Percentiles rank a stretch among this genome's conserved stretches.
Evolutionary conservation across 2,113 vertebrate species (phyloP).

Genomic region (Poicephalus meyeri): DNA sequence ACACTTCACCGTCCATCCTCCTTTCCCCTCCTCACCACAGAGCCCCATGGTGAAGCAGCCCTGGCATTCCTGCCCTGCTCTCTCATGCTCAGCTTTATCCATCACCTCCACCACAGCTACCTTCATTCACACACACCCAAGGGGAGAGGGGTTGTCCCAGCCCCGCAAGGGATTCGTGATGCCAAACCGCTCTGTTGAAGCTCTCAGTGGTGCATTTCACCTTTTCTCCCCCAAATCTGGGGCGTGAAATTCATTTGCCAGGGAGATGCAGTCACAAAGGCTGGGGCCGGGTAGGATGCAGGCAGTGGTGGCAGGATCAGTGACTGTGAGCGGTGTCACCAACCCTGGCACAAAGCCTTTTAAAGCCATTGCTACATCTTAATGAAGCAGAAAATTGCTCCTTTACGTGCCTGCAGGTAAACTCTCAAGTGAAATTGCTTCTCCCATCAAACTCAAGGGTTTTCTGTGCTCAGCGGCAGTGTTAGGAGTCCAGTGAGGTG

Average conservation of each 20-base stretch:
- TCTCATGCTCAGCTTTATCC: background rate
- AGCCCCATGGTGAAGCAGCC: background rate
- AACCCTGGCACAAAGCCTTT: background rate
- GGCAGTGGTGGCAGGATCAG: background rate
- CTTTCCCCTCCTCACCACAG: background rate
- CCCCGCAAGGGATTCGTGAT: background rate
- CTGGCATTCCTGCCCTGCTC: background rate
- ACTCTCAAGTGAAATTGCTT: background rate
- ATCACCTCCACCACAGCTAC: background rate
- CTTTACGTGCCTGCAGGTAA: background rate
- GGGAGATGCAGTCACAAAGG: background rate
- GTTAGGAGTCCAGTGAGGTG: background rate
- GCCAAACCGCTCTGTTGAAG: background rate
- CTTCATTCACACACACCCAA: background rate
- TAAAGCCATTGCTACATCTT: background rate
- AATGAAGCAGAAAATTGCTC: background rate
- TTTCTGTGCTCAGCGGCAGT: background rate
- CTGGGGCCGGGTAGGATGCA: background rate
- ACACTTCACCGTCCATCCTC: background rate
- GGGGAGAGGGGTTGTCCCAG: background rate
- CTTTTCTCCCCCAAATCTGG: background rate
- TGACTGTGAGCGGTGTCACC: background rate
- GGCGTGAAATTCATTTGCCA: background rate
- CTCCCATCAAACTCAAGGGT: background rate
- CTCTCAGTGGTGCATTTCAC: fast-evolving